Evolutionary conservation across 2,797 vertebrate species (phyloP).

Genomic region (Champsocephalus gunnari): DNA sequence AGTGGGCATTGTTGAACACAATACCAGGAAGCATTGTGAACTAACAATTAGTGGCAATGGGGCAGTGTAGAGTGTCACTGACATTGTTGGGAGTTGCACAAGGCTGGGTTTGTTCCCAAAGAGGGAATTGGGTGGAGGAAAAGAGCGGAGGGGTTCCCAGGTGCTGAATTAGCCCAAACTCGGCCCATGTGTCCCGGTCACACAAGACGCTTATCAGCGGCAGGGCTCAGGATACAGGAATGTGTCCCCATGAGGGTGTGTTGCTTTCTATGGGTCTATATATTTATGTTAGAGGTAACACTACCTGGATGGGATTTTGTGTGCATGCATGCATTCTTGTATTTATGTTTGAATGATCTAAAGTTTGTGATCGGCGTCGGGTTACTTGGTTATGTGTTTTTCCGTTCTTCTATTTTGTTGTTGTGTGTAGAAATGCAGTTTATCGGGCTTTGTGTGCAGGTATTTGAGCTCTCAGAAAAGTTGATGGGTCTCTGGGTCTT

Average conservation of each 20-base stretch:
- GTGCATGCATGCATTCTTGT: conserved; percentile 54
- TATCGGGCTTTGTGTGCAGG: conserved; percentile 42
- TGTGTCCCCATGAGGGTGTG: conserved; percentile 65
- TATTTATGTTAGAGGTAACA: conserved; percentile 77
- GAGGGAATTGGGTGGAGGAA: conserved; percentile 72
- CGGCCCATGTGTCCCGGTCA: conserved; percentile 66
- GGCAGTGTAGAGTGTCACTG: conserved; percentile 88
- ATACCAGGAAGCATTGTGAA: conserved; percentile 87
- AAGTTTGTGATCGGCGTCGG: conserved; percentile 51
- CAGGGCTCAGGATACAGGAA: conserved; percentile 67
- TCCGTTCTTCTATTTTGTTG: conserved; percentile 17
- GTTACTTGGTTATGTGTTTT: conserved; percentile 53
- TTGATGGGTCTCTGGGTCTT: conserved; percentile 49
- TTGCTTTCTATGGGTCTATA: conserved; percentile 67
- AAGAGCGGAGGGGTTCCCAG: conserved; percentile 75
- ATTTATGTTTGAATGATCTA: conserved; percentile 47
- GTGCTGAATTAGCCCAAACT: conserved; percentile 78
- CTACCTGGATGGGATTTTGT: conserved; percentile 75
- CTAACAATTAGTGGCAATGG: conserved; percentile 86
- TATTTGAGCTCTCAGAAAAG: conserved; percentile 40
- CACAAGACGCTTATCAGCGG: conserved; percentile 70
- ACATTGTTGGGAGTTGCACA: conserved; percentile 86
- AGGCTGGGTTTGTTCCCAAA: conserved; percentile 85
- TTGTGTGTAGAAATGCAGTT: conserved; percentile 27
- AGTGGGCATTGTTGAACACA: conserved; percentile 85